Conservation (phyloP, 1,140 invertebrate genomes). For the Chionoecetes opilio region DNA sequence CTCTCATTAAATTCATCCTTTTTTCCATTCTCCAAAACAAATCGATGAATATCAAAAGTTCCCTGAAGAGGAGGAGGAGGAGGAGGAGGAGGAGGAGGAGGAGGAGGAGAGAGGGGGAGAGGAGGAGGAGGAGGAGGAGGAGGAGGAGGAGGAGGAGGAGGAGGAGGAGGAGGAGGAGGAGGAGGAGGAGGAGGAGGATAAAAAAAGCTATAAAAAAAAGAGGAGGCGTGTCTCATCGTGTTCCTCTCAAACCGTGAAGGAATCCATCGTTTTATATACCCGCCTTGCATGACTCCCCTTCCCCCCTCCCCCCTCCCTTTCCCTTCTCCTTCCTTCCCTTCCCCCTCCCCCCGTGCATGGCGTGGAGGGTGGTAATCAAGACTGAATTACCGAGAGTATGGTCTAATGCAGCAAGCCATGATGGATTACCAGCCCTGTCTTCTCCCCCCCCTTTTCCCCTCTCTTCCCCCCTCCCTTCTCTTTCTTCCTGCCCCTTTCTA, state of each 20-base stretch:
- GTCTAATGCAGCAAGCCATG: neutral
- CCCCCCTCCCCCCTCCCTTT: neutral
- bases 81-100: neutral
- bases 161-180: neutral
- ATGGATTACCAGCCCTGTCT: neutral
- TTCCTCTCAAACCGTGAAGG: constrained; percentile 25
- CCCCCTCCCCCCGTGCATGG: neutral
- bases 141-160: neutral
- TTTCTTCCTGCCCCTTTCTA: neutral
- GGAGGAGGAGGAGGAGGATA: neutral
- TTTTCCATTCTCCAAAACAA: too few relatives aligned
- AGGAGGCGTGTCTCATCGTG: neutral
- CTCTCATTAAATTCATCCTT: too few relatives aligned
- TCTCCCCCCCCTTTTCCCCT: neutral
- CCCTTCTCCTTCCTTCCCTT: neutral
- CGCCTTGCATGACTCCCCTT: neutral
- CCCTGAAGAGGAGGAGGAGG: too few relatives aligned
- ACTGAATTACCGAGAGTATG: neutral
- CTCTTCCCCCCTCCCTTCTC: too few relatives aligned
- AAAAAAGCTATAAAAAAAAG: neutral
- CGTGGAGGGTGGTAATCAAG: constrained; percentile 24
- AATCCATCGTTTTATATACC: constrained; percentile 21
- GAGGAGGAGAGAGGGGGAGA: neutral
- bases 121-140: neutral
- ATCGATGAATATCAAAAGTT: too few relatives aligned